Conservation (phyloP, 2,888 invertebrate genomes). For the Aphodius sticticus region DNA sequence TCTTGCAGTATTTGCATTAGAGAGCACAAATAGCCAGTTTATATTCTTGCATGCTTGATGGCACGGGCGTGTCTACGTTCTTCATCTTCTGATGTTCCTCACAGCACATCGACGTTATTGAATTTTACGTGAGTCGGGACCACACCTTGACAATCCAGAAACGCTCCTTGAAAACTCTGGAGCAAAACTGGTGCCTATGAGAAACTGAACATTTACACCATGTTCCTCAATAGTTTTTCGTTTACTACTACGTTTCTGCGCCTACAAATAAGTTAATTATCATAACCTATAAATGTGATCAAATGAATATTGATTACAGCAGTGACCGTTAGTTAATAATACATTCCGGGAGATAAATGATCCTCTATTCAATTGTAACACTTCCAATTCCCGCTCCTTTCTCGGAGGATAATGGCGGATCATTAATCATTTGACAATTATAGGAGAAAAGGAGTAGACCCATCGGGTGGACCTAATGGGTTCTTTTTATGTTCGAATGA, state of each 20-base stretch:
- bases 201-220: neutral
- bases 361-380: neutral
- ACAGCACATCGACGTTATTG: neutral
- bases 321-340: neutral
- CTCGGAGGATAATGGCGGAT: neutral
- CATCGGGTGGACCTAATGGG: too few relatives aligned
- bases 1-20: neutral
- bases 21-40: neutral
- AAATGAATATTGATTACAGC: neutral
- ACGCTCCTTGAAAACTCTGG: neutral
- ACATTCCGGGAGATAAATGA: neutral
- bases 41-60: slow-evolving; percentile 4
- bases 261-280: neutral
- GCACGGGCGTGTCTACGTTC: neutral
- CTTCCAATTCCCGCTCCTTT: neutral
- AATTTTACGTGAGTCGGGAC: neutral
- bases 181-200: too few relatives aligned
- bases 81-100: neutral
- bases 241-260: neutral
- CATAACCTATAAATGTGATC: neutral
- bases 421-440: too few relatives aligned
- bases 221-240: neutral
- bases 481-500: too few relatives aligned
- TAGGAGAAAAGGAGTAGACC: too few relatives aligned
- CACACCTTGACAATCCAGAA: neutral